Percentiles rank a stretch among this genome's conserved stretches.
phyloP scores from a whole-genome alignment of 1,140 invertebrate species.

The Hermetia illucens region DNA sequence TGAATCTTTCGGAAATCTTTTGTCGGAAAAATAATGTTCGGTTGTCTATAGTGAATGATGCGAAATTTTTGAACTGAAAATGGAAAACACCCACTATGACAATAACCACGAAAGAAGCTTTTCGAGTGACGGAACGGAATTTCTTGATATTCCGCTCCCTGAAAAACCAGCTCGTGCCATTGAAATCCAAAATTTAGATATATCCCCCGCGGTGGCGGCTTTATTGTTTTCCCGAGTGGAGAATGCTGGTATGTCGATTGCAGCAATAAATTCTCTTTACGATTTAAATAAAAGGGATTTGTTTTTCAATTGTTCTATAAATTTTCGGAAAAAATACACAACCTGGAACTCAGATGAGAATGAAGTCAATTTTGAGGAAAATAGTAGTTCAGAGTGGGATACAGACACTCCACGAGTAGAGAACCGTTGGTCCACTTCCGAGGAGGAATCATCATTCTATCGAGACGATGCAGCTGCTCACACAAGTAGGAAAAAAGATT shows the following conservation, averaged over 20 bases:
- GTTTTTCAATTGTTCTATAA: no score
- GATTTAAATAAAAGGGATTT: no score
- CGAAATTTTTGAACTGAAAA: no score
- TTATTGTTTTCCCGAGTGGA: no score
- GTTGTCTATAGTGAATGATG: no score
- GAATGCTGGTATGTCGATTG: no score
- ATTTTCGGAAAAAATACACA: no score
- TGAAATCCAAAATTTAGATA: constrained; percentile 1
- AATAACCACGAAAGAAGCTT: constrained; percentile 1
- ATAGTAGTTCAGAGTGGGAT: neutral
- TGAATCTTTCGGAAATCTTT: no score
- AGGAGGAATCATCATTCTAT: constrained; percentile 4
- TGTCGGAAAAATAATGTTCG: no score
- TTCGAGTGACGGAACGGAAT: constrained; percentile 3
- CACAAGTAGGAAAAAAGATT: no score
- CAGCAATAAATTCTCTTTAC: no score
- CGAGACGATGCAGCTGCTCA: neutral
- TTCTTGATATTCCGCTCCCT: constrained; percentile 3
- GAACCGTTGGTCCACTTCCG: constrained; percentile 1
- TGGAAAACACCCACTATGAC: neutral
- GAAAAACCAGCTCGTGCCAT: neutral
- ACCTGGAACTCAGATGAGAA: no score
- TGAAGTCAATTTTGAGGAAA: neutral
- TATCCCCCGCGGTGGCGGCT: neutral
- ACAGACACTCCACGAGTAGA: neutral